Base-by-base conservation (phyloP, 2,888 invertebrate genomes). In the Eristalis tenax region DNA sequence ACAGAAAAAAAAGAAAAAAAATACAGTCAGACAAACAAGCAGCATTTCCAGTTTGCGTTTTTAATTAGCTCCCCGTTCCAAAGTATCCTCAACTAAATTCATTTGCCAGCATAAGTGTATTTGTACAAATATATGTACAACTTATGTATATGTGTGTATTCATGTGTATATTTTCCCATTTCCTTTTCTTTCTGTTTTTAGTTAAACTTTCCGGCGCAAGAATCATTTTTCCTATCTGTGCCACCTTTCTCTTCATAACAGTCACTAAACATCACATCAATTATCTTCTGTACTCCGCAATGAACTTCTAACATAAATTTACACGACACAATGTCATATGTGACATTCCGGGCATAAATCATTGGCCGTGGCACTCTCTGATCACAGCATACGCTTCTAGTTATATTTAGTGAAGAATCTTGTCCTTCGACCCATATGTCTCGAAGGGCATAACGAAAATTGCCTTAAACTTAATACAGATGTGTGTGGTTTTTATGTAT, bases 211-310 rank as follows among this genome's bases (percentile, higher is more conserved):
- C n/a, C 65, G 66, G 68, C 79, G 73, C 76, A 74, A 83, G 70
- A 83, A 70, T 83, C 79, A 71, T 76, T 28, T 83, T 78, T 78
- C 74, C 71, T 70, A 76, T 82, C 68, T 82, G 68, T 82, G 73
- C 75, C 71, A 87, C 87, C 87, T 87, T 87, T 87, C 87, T 87
- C 75, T 76, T 79, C 83, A 83, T 76, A 83, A 87, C 71, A 80
- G 56, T 64, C 83, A 87, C 83, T 87, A 83, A 87, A 87, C 87
- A 87, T 87, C 87, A 87, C 87, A 87, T 87, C 87, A 87, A 87
- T 87, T 87, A 87, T 87, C 87, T 87, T 87, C 87, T 87, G 83
- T 87, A 87, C 87, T 83, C 83, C 79, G 87, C 87, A 87, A 88
- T 84, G 88, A 88, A 84, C 84, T 80, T 84, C 88, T 80, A 84